Conservation (phyloP, 2,797 vertebrate species). For the Microcaecilia unicolor region DNA sequence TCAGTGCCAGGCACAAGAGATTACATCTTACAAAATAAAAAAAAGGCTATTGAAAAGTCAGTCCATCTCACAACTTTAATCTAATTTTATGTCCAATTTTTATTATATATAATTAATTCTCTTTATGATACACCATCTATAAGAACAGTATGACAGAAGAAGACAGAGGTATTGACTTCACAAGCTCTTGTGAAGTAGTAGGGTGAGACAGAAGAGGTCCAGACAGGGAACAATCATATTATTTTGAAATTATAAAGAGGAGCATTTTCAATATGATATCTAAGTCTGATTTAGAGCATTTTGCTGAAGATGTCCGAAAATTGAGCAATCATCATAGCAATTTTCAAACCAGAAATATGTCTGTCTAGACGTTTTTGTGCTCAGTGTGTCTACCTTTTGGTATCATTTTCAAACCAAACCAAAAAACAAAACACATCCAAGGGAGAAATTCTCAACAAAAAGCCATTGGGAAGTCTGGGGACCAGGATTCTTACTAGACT, state of each 20-base stretch:
- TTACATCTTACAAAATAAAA: not conserved
- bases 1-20: not conserved
- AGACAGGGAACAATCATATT: constrained; percentile 19
- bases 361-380: no score
- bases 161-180: constrained; percentile 10
- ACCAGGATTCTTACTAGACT: no score
- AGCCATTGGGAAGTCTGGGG: no score
- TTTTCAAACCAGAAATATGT: no score
- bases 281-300: no score
- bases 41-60: constrained; percentile 11
- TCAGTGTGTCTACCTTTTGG: no score
- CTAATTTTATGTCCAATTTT: not conserved
- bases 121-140: constrained; percentile 1
- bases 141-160: constrained; percentile 7
- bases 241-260: constrained; percentile 19
- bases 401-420: no score
- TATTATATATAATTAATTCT: not conserved
- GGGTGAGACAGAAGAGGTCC: constrained; percentile 14
- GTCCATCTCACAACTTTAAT: not conserved
- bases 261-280: no score
- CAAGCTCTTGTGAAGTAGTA: constrained; percentile 12
- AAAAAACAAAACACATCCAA: no score
- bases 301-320: no score
- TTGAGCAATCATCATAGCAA: no score
- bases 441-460: no score